Evolutionary conservation across 1,140 invertebrate species (phyloP), one percentile per base, ranked within the genome.

Genomic region (Cydia amplana): DNA sequence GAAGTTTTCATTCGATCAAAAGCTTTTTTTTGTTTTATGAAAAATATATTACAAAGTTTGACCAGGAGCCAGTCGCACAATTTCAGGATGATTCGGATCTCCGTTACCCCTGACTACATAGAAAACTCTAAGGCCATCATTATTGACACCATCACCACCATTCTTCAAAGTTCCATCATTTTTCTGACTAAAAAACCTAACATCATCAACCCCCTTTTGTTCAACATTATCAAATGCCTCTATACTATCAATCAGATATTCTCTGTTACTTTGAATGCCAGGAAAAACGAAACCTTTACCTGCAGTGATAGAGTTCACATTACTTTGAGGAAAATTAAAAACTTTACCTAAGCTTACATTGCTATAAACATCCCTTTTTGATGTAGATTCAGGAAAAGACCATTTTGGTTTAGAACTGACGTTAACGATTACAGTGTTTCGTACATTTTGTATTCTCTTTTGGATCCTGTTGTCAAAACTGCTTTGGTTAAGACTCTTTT

Each of bases 41-140:
- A 40, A 40, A 40, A 40, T 10, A 40, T 74, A 74, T 60, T 80
- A 73, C 51, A 80, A 23, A 40, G 72, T 78, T 77, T 89, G 77
- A 40, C 87, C 87, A n/a, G 88, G 85, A 78, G 78, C 81, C 14
- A 91, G 60, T 79, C 85, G 86, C 63, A 90, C 73, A 75, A 91
- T 78, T 83, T 92, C 90, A 32, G 90, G 90, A 74, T 86, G 80
- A 65, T 83, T 88, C 2, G 88, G 88, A 80, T 92, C 90, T 20
- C 90, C 87, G 63, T 92, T 88, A 12, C 89, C 90, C 80, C 90
- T 87, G 1, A 92, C 86, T 28, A 92, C 78, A 72, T 92, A 92
- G 60, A 90, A 82, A 6, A 85, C 86, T 63, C 78, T 74, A 28
- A 83, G 70, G 46, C 80, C 77, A 74, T 82, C 79, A 75, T 87